Conservation (phyloP, 1,140 invertebrate genomes). For the Phymorhynchus buccinoides region DNA sequence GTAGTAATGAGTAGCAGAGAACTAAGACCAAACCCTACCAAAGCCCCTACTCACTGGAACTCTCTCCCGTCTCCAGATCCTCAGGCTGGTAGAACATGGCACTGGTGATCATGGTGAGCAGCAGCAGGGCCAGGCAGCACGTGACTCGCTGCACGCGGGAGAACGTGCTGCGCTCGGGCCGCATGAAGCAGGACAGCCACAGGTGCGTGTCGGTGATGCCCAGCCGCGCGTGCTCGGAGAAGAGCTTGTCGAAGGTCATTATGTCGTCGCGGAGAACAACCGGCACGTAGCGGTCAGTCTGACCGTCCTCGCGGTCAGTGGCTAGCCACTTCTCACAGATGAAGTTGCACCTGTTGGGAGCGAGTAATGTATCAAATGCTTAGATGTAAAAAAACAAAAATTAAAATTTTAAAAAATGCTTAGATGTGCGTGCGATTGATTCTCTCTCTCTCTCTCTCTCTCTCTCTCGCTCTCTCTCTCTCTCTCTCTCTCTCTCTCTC, state of each 20-base stretch:
- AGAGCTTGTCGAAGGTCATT: conserved; percentile 67
- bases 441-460: too few relatives aligned
- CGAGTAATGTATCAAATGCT: too few relatives aligned
- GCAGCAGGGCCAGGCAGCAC: conserved; percentile 67
- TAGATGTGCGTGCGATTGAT: too few relatives aligned
- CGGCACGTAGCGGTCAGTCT: conserved; percentile 66
- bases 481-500: too few relatives aligned
- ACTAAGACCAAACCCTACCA: too few relatives aligned
- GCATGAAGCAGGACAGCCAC: conserved; percentile 69
- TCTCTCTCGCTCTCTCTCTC: too few relatives aligned
- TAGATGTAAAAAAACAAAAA: too few relatives aligned
- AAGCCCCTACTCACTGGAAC: conserved; percentile 11
- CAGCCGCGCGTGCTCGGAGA: conserved; percentile 66
- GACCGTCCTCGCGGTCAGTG: conserved; percentile 66
- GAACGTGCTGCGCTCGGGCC: conserved; percentile 68
- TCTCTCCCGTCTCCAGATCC: conserved; percentile 24
- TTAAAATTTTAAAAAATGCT: too few relatives aligned
- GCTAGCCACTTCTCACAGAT: conserved; percentile 69
- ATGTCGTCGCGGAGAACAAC: conserved; percentile 60
- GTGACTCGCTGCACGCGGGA: conserved; percentile 71
- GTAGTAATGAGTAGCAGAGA: too few relatives aligned
- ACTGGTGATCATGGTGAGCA: conserved; percentile 72
- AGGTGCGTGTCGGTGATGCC: conserved; percentile 71
- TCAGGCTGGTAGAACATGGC: conserved; percentile 70
- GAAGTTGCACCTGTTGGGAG: conserved; percentile 70